These are phyloP conservation scores for Megamerina dolium DNA, from an alignment of 2,888 invertebrate genomes.

Conservation along the genomic window DNA sequence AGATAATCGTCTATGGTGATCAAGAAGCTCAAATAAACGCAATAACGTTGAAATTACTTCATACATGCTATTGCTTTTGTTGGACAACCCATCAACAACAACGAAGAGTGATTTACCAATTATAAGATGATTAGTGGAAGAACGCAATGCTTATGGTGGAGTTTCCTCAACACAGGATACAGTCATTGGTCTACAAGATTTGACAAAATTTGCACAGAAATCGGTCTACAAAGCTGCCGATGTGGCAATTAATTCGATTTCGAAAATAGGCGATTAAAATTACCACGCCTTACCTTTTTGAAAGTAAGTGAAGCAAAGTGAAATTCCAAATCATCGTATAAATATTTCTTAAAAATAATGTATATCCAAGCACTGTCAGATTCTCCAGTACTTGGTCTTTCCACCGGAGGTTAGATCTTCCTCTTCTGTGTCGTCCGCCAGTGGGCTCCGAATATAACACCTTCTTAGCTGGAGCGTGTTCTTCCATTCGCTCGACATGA, in stretches of 20 bases:
- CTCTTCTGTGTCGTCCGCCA: too few species aligned
- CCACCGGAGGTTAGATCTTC: too few species aligned
- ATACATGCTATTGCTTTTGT: slow-evolving; percentile 38
- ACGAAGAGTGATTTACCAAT: slow-evolving; percentile 49
- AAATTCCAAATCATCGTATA: too few species aligned
- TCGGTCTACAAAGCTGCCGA: slow-evolving; percentile 51
- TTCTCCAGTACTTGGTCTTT: too few species aligned
- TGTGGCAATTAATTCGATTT: slow-evolving; percentile 54
- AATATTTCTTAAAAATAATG: neutral
- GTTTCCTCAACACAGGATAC: slow-evolving; percentile 74
- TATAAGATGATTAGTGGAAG: slow-evolving; percentile 68
- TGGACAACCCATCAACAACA: slow-evolving; percentile 30
- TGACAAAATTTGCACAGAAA: slow-evolving; percentile 53
- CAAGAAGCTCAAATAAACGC: slow-evolving; percentile 51
- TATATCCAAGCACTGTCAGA: too few species aligned
- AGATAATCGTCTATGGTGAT: slow-evolving; percentile 75
- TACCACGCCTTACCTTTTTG: slow-evolving; percentile 61
- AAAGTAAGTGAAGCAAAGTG: slow-evolving; percentile 63
- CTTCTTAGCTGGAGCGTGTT: too few species aligned
- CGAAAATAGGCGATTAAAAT: slow-evolving; percentile 40
- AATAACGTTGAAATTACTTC: slow-evolving; percentile 40
- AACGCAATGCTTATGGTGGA: slow-evolving; percentile 64
- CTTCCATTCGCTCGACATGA: too few species aligned
- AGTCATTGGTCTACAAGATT: slow-evolving; percentile 64
- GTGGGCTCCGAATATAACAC: too few species aligned